A percentile compares a stretch with the other conserved stretches of the same genome.
These are phyloP conservation scores for Machimus rusticus DNA, from an alignment of 2,888 invertebrate species.

Conservation along the genomic window DNA sequence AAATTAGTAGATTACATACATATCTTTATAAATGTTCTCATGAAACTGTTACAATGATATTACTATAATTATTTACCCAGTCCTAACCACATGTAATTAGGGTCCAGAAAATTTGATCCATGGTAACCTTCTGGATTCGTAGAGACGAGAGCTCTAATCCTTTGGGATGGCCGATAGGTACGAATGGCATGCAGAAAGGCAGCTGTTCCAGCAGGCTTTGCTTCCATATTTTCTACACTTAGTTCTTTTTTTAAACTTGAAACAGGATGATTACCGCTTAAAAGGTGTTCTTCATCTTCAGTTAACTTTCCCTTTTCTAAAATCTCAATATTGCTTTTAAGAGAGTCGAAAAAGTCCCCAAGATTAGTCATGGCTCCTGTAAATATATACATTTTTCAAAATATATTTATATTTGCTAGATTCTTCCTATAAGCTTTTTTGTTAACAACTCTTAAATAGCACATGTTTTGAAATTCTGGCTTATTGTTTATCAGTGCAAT, in stretches of 20 bases:
- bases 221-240: conserved; percentile 38
- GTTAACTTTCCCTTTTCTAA: conserved; percentile 56
- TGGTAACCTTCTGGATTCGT: conserved; percentile 67
- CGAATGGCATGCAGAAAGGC: conserved; percentile 62
- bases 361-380: conserved; percentile 60
- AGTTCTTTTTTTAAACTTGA: conserved; percentile 52
- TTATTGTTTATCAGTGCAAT: too few relatives aligned
- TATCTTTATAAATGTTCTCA: not conserved
- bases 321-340: conserved; percentile 57
- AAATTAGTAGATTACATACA: not conserved
- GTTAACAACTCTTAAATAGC: not conserved
- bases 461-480: too few relatives aligned
- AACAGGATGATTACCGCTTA: conserved; percentile 57
- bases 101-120: conserved; percentile 70
- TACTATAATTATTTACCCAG: conserved; percentile 63
- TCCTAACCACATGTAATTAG: conserved; percentile 72
- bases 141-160: conserved; percentile 68
- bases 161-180: conserved; percentile 64
- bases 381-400: conserved; percentile 43
- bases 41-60: not conserved
- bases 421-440: not conserved
- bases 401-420: not conserved
- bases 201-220: conserved; percentile 55
- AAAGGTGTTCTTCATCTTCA: conserved; percentile 53
- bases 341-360: conserved; percentile 58